phyloP scores from a whole-genome alignment of 2,888 invertebrate species.

The Drosophila maculinotata region DNA sequence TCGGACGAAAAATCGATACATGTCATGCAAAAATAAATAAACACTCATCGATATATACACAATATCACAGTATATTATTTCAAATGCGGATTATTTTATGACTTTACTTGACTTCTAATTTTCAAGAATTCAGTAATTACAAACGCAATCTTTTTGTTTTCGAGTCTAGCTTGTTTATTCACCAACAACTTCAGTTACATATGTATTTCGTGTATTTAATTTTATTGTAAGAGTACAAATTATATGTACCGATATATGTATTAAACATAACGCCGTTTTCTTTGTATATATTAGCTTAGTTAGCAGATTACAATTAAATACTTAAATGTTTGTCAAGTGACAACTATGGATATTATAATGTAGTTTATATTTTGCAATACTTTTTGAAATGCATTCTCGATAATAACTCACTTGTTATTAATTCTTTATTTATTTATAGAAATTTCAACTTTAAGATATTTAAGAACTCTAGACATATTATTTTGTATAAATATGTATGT shows the following conservation, averaged over 20 bases:
- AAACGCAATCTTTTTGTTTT: constrained; percentile 30
- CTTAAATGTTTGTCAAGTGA: constrained; percentile 20
- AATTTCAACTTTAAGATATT: too few species aligned
- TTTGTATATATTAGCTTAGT: constrained; percentile 34
- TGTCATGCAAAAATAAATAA: too few species aligned
- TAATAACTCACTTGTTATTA: constrained; percentile 20
- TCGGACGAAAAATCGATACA: too few species aligned
- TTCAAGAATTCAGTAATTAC: too few species aligned
- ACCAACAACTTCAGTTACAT: constrained; percentile 80
- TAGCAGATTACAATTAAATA: constrained; percentile 25
- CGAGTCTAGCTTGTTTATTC: constrained; percentile 75
- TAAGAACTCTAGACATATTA: too few species aligned
- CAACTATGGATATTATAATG: constrained; percentile 20
- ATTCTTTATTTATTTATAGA: too few species aligned
- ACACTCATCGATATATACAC: too few species aligned
- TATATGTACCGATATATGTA: constrained; percentile 22
- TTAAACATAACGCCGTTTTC: constrained; percentile 57
- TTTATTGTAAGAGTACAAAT: constrained; percentile 36
- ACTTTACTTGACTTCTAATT: neutral
- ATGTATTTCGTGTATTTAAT: constrained; percentile 53
- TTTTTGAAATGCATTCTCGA: constrained; percentile 27
- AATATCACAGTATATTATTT: too few species aligned
- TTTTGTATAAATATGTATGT: constrained; percentile 2
- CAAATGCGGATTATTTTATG: too few species aligned
- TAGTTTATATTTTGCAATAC: constrained; percentile 7